Conservation (phyloP, 2,797 vertebrate genomes). For the Hapalemur alaotrensis region DNA sequence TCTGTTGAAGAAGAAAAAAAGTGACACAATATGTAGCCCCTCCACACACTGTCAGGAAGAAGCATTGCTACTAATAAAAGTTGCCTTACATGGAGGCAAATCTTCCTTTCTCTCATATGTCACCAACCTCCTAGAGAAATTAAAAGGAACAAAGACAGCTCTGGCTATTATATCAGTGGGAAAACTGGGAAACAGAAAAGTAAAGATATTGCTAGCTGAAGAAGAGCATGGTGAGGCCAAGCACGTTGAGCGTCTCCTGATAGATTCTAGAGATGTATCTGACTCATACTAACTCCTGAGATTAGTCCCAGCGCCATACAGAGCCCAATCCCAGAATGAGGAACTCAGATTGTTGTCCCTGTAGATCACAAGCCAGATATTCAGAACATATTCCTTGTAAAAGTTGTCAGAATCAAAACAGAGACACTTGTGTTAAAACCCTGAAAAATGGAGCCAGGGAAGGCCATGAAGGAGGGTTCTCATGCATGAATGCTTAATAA, state of each 20-base stretch:
- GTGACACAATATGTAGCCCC: neutral
- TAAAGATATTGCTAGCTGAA: neutral
- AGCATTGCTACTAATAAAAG: neutral
- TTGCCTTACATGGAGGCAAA: neutral
- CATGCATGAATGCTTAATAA: neutral
- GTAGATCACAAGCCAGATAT: neutral
- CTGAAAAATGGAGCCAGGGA: neutral
- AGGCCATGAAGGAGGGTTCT: neutral
- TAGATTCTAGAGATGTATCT: neutral
- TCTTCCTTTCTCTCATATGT: neutral
- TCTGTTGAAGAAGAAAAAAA: neutral
- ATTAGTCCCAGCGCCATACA: neutral
- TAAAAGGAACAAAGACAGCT: neutral
- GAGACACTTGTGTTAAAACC: neutral
- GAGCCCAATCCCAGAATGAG: neutral
- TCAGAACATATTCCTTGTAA: neutral
- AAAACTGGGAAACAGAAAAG: neutral
- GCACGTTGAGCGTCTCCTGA: neutral
- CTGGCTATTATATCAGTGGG: neutral
- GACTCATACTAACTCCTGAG: neutral
- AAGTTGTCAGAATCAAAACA: neutral
- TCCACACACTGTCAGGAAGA: neutral
- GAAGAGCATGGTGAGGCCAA: neutral
- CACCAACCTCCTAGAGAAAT: neutral
- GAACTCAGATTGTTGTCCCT: neutral